Evolutionary conservation across 1,140 invertebrate genomes (phyloP).

Genomic region (Archivesica marissinica): DNA sequence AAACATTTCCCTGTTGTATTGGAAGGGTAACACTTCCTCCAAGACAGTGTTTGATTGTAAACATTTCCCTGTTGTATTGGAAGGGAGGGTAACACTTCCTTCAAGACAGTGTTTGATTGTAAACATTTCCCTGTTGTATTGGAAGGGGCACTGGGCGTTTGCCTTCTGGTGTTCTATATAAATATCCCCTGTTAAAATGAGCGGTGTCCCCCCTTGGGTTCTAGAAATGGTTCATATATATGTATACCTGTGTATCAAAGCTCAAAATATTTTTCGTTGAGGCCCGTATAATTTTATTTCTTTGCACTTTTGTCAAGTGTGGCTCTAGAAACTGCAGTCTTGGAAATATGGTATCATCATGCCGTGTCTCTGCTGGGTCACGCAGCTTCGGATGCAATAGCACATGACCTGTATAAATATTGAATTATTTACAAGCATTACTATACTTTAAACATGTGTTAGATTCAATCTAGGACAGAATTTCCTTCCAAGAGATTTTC

Average conservation of each 20-base stretch:
- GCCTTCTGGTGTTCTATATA: neutral
- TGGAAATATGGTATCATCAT: constrained; percentile 24
- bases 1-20: too few relatives aligned
- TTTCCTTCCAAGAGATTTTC: too few relatives aligned
- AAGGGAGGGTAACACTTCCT: too few relatives aligned
- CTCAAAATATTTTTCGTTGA: neutral
- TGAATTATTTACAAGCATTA: neutral
- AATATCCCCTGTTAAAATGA: too few relatives aligned
- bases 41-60: too few relatives aligned
- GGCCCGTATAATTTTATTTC: neutral
- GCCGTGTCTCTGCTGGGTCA: constrained; percentile 23
- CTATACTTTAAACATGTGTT: neutral
- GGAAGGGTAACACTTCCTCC: too few relatives aligned
- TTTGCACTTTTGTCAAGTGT: neutral
- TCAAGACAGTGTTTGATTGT: too few relatives aligned
- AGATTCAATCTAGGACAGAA: too few relatives aligned
- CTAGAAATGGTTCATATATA: too few relatives aligned
- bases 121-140: neutral
- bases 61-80: too few relatives aligned
- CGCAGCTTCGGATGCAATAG: constrained; percentile 52
- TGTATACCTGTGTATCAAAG: constrained; percentile 14
- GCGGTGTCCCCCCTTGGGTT: too few relatives aligned
- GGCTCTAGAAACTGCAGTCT: constrained; percentile 19
- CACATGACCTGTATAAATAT: constrained; percentile 30
- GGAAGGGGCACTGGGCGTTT: neutral